phyloP scores from a whole-genome alignment of 2,797 vertebrate genomes.

The Sebastes vulpes region DNA sequence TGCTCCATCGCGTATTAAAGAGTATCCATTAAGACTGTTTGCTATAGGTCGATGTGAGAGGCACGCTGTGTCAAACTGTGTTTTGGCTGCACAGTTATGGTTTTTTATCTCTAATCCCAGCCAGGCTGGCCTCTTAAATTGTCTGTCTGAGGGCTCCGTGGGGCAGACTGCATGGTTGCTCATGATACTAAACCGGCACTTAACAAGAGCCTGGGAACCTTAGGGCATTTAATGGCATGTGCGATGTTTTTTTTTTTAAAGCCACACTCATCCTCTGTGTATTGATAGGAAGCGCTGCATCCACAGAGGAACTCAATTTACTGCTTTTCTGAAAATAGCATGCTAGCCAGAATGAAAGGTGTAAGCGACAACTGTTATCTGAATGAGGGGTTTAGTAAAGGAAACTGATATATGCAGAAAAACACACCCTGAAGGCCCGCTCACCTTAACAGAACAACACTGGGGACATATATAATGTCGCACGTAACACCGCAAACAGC shows the following conservation, averaged over 20 bases:
- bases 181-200: constrained; percentile 61
- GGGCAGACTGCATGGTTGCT: constrained; percentile 48
- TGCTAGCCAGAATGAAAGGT: constrained; percentile 4
- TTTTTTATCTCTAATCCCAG: constrained; percentile 72
- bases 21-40: constrained; percentile 64
- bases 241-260: constrained; percentile 28
- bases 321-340: constrained; percentile 36
- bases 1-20: constrained; percentile 31
- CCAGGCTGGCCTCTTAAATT: constrained; percentile 60
- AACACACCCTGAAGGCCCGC: constrained; percentile 17
- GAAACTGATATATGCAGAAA: neutral
- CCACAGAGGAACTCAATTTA: constrained; percentile 19
- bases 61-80: constrained; percentile 54
- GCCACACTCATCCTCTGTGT: constrained; percentile 46
- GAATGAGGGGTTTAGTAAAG: constrained; percentile 12
- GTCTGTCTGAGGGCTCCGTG: constrained; percentile 62
- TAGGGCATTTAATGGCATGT: constrained; percentile 64
- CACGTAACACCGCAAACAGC: constrained; percentile 53
- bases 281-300: constrained; percentile 44
- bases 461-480: constrained; percentile 55
- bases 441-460: constrained; percentile 48
- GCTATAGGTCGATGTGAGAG: constrained; percentile 35
- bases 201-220: constrained; percentile 60
- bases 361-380: neutral
- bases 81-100: constrained; percentile 57